Percentiles rank a stretch among this genome's conserved stretches.
These are phyloP conservation scores for Oxytorus armatus DNA, from an alignment of 2,888 invertebrate species.

Conservation along the genomic window DNA sequence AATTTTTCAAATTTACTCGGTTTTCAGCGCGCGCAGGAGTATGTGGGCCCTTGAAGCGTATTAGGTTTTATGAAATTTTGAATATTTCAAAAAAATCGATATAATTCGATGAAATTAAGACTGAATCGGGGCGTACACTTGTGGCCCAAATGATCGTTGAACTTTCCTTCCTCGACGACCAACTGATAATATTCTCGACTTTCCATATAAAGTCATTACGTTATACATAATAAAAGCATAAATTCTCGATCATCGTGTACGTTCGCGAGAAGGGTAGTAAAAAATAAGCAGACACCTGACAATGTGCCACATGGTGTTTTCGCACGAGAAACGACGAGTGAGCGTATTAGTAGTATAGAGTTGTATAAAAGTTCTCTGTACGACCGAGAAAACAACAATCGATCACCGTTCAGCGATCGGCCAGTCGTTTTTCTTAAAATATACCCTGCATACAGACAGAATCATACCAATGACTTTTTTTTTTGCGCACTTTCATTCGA, in stretches of 20 bases:
- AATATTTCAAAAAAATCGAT: too few relatives aligned
- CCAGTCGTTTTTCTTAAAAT: constrained; percentile 1
- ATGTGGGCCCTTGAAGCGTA: too few relatives aligned
- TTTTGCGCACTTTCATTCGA: neutral
- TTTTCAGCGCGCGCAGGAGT: too few relatives aligned
- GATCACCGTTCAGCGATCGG: constrained; percentile 8
- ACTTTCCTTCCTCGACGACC: neutral
- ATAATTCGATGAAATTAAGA: too few relatives aligned
- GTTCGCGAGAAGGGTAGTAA: neutral
- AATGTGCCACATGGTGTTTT: constrained; percentile 35
- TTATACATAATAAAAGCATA: constrained; percentile 1
- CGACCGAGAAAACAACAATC: constrained; percentile 6
- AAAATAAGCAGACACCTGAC: constrained; percentile 19
- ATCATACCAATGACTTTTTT: neutral
- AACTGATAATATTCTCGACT: neutral
- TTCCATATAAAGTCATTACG: constrained; percentile 40
- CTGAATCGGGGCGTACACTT: too few relatives aligned
- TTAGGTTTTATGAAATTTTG: too few relatives aligned
- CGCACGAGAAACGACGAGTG: constrained; percentile 37
- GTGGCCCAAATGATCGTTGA: neutral
- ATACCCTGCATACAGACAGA: neutral
- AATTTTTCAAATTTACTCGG: too few relatives aligned
- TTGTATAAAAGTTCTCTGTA: constrained; percentile 15
- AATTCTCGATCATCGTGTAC: neutral
- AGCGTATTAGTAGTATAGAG: too few relatives aligned